A percentile compares a stretch with the other conserved stretches of the same genome.
Evolutionary conservation across 2,888 invertebrate species (phyloP).

Genomic region (Cataglyphis livida): DNA sequence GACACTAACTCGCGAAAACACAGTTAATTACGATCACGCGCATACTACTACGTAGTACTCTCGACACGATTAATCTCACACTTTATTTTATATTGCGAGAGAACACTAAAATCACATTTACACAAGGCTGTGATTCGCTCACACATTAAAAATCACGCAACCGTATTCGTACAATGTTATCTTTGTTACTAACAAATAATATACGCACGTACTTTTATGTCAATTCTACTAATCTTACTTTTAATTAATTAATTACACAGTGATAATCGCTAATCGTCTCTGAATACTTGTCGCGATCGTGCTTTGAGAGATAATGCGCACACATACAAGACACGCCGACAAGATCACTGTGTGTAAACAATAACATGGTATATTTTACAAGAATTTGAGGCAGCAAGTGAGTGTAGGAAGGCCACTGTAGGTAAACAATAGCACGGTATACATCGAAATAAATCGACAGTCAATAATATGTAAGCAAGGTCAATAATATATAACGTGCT

Average conservation of each 20-base stretch:
- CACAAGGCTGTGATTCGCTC: not conserved
- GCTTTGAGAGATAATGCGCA: too few relatives aligned
- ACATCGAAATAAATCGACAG: too few relatives aligned
- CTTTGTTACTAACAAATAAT: not conserved
- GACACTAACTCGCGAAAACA: too few relatives aligned
- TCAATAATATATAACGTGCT: not conserved
- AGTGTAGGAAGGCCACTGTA: not conserved
- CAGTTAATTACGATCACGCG: too few relatives aligned
- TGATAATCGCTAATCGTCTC: not conserved
- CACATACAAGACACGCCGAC: too few relatives aligned
- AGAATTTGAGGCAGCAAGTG: too few relatives aligned
- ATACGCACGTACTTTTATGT: not conserved
- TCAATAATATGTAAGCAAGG: too few relatives aligned
- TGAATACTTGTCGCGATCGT: not conserved
- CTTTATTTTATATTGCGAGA: not conserved
- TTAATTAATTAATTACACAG: not conserved
- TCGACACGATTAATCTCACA: not conserved
- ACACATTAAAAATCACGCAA: not conserved
- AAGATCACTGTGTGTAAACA: too few relatives aligned
- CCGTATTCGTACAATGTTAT: not conserved
- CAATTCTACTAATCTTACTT: not conserved
- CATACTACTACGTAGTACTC: not conserved
- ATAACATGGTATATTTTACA: too few relatives aligned
- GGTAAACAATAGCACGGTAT: not conserved
- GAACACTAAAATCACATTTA: not conserved